phyloP scores from a whole-genome alignment of 2,797 vertebrate species.

The Anas bernieri region DNA sequence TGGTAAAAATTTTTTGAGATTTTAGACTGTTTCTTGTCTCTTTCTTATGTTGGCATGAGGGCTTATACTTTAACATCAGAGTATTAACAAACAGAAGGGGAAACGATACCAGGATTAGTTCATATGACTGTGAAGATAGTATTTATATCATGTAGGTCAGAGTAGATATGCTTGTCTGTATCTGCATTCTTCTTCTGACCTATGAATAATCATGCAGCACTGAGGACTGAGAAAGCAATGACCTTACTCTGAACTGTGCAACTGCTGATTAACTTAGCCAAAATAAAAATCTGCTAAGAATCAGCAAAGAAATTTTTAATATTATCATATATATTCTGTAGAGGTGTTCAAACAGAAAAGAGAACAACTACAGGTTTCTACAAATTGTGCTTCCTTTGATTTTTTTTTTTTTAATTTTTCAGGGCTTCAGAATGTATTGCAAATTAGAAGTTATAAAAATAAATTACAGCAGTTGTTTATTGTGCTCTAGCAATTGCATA shows the following conservation, averaged over 20 bases:
- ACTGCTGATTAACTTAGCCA: neutral
- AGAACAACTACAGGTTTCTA: neutral
- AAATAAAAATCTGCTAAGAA: neutral
- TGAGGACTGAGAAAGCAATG: neutral
- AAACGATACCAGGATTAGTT: neutral
- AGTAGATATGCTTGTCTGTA: no score
- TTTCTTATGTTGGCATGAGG: neutral
- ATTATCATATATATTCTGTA: neutral
- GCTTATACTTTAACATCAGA: neutral
- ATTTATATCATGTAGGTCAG: neutral
- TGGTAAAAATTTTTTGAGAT: neutral
- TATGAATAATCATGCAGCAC: no score
- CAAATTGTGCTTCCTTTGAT: neutral
- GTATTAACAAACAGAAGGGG: neutral
- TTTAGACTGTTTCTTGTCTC: neutral
- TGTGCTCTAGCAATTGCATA: neutral
- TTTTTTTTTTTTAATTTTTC: neutral
- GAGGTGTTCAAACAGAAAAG: neutral
- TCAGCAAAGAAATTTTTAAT: neutral
- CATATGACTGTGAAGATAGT: fast-evolving
- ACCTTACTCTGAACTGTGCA: no score
- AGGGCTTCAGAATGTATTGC: neutral
- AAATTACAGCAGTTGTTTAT: neutral
- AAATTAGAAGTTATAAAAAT: neutral
- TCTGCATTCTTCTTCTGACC: no score